A percentile compares a stretch with the other conserved stretches of the same genome.
These are phyloP conservation scores for Drosophila ogumai DNA, from an alignment of 1,140 invertebrate species.

Conservation along the genomic window DNA sequence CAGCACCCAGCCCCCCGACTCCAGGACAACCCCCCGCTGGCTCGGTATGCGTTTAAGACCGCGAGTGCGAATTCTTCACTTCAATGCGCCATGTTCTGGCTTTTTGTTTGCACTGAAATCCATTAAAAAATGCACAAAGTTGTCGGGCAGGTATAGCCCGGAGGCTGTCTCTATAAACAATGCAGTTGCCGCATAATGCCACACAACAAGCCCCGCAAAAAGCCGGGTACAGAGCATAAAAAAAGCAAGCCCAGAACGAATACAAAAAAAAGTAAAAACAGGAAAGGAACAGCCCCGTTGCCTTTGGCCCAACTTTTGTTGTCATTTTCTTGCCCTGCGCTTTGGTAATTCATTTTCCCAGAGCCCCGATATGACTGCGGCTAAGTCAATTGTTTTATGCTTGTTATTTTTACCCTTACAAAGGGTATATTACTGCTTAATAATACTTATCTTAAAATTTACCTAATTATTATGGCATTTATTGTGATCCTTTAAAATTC, in stretches of 20 bases:
- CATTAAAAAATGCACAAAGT: conserved; percentile 80
- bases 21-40: neutral
- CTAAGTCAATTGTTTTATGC: conserved; percentile 46
- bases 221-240: conserved; percentile 21
- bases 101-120: conserved; percentile 61
- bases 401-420: conserved; percentile 20
- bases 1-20: conserved; percentile 12
- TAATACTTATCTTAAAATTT: too few relatives aligned
- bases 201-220: conserved; percentile 47
- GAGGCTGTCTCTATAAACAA: conserved; percentile 67
- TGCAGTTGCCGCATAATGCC: conserved; percentile 75
- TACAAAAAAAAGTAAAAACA: neutral
- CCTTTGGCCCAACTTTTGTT: conserved; percentile 53
- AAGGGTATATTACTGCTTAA: neutral
- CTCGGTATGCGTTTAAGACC: conserved; percentile 66
- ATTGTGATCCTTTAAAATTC: too few relatives aligned
- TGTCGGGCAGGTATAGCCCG: conserved; percentile 59
- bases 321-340: conserved; percentile 55
- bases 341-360: conserved; percentile 53
- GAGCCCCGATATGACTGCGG: conserved; percentile 18
- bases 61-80: conserved; percentile 84
- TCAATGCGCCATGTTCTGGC: conserved; percentile 68
- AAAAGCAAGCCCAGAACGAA: neutral
- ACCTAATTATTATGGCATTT: too few relatives aligned
- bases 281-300: conserved; percentile 36